Base-by-base conservation (phyloP, 2,888 invertebrate species). In the Lissonota sp. region DNA sequence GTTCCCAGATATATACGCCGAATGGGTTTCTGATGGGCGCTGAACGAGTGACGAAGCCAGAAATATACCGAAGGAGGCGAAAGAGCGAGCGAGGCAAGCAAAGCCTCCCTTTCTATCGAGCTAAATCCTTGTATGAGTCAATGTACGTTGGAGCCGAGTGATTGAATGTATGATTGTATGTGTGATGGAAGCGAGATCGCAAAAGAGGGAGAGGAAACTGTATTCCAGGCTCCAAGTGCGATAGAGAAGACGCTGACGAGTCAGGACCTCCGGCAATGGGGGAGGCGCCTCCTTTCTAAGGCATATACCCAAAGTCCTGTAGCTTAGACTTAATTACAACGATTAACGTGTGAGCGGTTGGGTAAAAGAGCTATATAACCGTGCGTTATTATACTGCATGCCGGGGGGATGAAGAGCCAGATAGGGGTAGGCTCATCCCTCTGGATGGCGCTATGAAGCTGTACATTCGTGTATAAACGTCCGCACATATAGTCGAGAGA, bases 311-410 rank as follows among this genome's bases (percentile, higher is more conserved):
- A 60, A 76, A 72, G 75, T 83, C 85, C 87, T 86, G 85, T 86
- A 87, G 87, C 88, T 89, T 86, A 85, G 87, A 88, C 88, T 89
- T 89, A 89, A 89, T 89, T 89, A 89, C 88, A 85, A 86, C 88
- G 88, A 89, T 89, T 88, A 89, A 86, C 86, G 87, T 72, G 71
- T 84, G 87, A 86, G 87, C 87, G 87, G 77, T 80, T 76, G 83
- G 85, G 74, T 69, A 64, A 74, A 49, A 12, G 37, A 62, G 51
- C 80, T 84, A 81, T 84, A 84, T 84, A n/a, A n/a, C 79, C 83
- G 80, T 75, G 81, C 73, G 79, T 82, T 80, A 86, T 86, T 86
- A 86, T 81, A 83, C 79, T 67, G 26, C 3, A 73, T 53, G 60
- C n/a, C 67, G 42, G 67, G 79, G 79, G 69, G 69, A 80, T 26